phyloP scores from a whole-genome alignment of 2,113 vertebrate genomes.

The Fulica atra region DNA sequence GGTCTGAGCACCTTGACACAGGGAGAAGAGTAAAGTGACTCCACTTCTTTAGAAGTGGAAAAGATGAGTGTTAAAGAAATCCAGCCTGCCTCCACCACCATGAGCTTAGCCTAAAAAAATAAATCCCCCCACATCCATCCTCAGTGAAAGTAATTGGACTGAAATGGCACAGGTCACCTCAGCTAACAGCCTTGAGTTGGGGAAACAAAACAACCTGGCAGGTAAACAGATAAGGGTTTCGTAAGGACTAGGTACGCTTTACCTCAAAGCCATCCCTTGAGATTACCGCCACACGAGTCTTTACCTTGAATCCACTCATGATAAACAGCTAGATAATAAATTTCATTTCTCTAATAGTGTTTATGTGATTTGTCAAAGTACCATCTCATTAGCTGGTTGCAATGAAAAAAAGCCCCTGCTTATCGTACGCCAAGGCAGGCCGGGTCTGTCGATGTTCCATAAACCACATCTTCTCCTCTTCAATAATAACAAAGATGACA shows the following conservation, averaged over 20 bases:
- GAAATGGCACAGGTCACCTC: constrained; percentile 40
- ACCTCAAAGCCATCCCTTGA: constrained; percentile 24
- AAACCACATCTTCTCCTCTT: constrained; percentile 49
- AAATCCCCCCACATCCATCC: background rate
- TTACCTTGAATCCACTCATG: constrained; percentile 47
- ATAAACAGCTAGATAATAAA: constrained; percentile 61
- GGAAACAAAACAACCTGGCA: constrained; percentile 16
- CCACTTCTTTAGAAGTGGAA: background rate
- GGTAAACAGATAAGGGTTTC: constrained; percentile 52
- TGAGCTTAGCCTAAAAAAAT: background rate
- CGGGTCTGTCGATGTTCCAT: background rate
- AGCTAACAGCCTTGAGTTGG: background rate
- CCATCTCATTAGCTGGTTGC: constrained; percentile 39
- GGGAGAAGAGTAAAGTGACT: background rate
- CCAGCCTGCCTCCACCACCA: background rate
- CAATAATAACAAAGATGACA: constrained; percentile 55
- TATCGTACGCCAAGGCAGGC: background rate
- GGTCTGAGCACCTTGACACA: background rate
- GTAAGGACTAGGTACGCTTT: constrained; percentile 7
- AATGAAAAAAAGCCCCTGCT: constrained; percentile 33
- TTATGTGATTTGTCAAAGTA: constrained; percentile 42
- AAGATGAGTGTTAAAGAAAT: background rate
- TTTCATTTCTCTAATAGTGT: constrained; percentile 69
- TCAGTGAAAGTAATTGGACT: background rate
- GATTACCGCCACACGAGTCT: constrained; percentile 22